Conservation (phyloP, 2,888 invertebrate genomes). For the Chymomyza fuscimana region DNA sequence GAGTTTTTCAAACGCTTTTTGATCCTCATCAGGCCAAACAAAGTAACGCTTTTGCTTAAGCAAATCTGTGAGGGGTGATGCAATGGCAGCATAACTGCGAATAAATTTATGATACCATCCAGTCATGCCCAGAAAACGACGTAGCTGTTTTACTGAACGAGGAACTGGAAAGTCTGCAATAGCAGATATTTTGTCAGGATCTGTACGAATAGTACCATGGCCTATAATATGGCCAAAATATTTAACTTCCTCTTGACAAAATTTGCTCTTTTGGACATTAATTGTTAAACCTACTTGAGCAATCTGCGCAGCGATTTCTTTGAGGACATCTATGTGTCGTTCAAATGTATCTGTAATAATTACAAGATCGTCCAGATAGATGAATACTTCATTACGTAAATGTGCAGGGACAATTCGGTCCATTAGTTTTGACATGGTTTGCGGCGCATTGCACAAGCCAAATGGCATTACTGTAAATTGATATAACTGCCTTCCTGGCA, state of each 20-base stretch:
- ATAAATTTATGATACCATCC: slow-evolving; percentile 35
- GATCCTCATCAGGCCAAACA: slow-evolving; percentile 17
- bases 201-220: slow-evolving; percentile 28
- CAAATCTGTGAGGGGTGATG: neutral
- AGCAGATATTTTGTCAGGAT: slow-evolving; percentile 31
- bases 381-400: slow-evolving; percentile 34
- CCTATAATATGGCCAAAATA: slow-evolving; percentile 37
- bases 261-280: neutral
- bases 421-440: no score
- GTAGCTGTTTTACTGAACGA: no score
- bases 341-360: slow-evolving; percentile 22
- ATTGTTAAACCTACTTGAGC: no score
- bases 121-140: slow-evolving; percentile 4
- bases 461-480: slow-evolving; percentile 43
- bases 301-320: neutral
- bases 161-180: slow-evolving; percentile 2
- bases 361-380: slow-evolving; percentile 22
- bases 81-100: neutral
- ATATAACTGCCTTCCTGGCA: slow-evolving; percentile 36
- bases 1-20: neutral
- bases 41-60: neutral
- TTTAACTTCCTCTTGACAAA: slow-evolving; percentile 16
- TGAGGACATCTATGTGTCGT: slow-evolving; percentile 7
- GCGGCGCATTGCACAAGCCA: slow-evolving; percentile 20
- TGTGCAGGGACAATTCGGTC: slow-evolving; percentile 11